Conservation (phyloP, 30 jellyfish, hydroid and myxozoan genomes). For the Aurelia coerulea region DNA sequence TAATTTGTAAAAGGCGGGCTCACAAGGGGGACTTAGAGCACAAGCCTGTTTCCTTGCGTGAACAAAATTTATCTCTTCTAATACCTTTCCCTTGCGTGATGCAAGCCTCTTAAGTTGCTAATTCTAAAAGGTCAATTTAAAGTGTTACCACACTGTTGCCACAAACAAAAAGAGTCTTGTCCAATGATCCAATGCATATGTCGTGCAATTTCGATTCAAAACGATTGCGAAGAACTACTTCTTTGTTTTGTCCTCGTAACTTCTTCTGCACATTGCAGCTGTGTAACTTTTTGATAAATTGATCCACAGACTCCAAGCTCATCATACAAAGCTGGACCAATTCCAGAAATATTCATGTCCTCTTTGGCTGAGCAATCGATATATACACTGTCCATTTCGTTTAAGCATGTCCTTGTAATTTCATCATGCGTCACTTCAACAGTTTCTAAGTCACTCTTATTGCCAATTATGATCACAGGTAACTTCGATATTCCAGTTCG, state of each 20-base stretch:
- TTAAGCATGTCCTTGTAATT: constrained; percentile 11
- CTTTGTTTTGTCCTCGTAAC: neutral
- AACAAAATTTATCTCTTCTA: too few relatives aligned
- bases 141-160: too few relatives aligned
- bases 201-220: too few relatives aligned
- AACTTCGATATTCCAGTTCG: constrained; percentile 1
- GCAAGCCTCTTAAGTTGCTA: too few relatives aligned
- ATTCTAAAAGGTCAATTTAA: too few relatives aligned
- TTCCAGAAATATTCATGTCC: constrained; percentile 15
- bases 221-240: neutral
- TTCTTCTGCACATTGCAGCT: constrained; percentile 35
- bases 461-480: constrained; percentile 52
- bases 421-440: constrained; percentile 12
- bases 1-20: too few relatives aligned
- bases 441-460: constrained; percentile 24
- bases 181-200: too few relatives aligned
- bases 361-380: constrained; percentile 41
- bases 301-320: constrained; percentile 48
- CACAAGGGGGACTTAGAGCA: too few relatives aligned
- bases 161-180: too few relatives aligned
- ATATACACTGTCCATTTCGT: constrained; percentile 47
- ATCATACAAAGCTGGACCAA: constrained; percentile 19
- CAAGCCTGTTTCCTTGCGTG: too few relatives aligned
- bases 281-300: constrained; percentile 18
- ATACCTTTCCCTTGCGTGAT: too few relatives aligned